A percentile compares a stretch with the other conserved stretches of the same genome.
phyloP scores from a whole-genome alignment of 2,797 vertebrate genomes.

The Petrocephalus sullivani region DNA sequence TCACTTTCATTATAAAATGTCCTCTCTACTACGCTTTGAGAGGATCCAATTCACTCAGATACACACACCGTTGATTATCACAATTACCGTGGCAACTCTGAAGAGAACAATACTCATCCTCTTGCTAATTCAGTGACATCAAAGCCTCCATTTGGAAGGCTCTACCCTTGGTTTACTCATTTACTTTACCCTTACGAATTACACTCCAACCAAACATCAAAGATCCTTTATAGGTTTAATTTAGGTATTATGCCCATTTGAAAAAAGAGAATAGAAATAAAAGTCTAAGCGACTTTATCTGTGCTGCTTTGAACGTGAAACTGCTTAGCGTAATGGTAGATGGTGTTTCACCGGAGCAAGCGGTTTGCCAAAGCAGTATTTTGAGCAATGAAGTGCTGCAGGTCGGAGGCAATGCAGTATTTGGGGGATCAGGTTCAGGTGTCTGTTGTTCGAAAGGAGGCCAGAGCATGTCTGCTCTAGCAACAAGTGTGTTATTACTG shows the following conservation, averaged over 20 bases:
- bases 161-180: slow-evolving; percentile 4
- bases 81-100: not conserved
- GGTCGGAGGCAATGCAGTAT: not conserved
- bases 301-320: not conserved
- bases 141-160: slow-evolving; percentile 29
- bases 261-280: slow-evolving; percentile 40
- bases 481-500: not conserved
- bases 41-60: not conserved
- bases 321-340: not conserved
- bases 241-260: slow-evolving; percentile 39
- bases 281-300: slow-evolving; percentile 46
- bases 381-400: not conserved
- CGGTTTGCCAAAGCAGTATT: not conserved
- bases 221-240: slow-evolving; percentile 37
- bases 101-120: not conserved
- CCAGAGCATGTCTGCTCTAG: not conserved
- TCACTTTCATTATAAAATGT: not conserved
- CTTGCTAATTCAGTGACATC: slow-evolving; percentile 41
- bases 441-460: not conserved
- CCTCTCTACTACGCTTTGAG: not conserved
- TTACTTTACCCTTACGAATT: not conserved
- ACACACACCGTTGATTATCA: slow-evolving; percentile 10
- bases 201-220: slow-evolving; percentile 39
- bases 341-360: not conserved
- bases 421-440: not conserved